Evolutionary conservation across 2,797 vertebrate genomes (phyloP).

Genomic region (Podarcis siculus): DNA sequence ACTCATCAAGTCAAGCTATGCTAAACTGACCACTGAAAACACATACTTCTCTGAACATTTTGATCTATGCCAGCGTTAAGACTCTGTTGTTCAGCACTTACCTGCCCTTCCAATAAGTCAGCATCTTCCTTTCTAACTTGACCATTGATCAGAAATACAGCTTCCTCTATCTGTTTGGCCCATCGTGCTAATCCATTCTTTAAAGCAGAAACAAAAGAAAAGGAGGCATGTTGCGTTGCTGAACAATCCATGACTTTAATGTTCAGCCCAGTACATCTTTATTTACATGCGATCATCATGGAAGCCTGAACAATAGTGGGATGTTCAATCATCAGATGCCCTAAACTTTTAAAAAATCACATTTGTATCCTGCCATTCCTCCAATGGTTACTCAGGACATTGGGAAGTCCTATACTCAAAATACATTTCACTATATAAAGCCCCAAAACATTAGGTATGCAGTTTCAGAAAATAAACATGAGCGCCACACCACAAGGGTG

Average conservation of each 20-base stretch:
- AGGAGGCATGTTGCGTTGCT: background rate
- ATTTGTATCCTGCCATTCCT: background rate
- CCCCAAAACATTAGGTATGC: background rate
- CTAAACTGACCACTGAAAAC: too few relatives aligned
- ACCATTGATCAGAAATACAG: constrained; percentile 88
- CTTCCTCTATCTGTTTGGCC: constrained; percentile 86
- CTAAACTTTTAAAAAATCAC: background rate
- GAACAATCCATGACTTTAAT: background rate
- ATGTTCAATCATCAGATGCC: background rate
- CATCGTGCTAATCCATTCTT: constrained; percentile 88
- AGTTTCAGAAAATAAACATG: background rate
- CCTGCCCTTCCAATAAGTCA: constrained; percentile 84
- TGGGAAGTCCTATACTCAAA: too few relatives aligned
- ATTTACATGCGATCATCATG: background rate
- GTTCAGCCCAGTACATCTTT: background rate
- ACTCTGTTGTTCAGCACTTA: constrained; percentile 59
- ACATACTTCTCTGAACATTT: background rate
- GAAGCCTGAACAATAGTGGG: background rate
- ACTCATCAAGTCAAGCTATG: background rate
- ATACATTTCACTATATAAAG: background rate
- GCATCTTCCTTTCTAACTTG: constrained; percentile 82
- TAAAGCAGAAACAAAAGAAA: constrained; percentile 50
- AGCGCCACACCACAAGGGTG: too few relatives aligned
- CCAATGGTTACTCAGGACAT: too few relatives aligned
- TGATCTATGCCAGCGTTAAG: background rate